Evolutionary conservation across 2,113 vertebrate species (phyloP).

Genomic region (Cochlearius cochlearius): DNA sequence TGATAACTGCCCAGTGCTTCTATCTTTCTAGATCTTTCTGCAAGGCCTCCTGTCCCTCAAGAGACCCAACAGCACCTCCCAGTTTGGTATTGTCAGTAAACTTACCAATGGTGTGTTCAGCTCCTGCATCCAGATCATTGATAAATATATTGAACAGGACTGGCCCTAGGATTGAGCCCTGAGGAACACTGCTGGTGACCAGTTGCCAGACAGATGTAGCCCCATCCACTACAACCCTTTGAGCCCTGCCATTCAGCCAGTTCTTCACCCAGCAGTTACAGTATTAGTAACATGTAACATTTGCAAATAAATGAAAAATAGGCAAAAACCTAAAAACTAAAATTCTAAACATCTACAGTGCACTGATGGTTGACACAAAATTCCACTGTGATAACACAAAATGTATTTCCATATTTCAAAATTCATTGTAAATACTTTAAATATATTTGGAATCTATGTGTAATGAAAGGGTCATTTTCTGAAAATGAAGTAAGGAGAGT

Average conservation of each 20-base stretch:
- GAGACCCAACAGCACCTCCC: background rate
- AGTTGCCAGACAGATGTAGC: background rate
- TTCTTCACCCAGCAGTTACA: background rate
- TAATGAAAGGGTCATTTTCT: background rate
- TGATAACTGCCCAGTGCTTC: background rate
- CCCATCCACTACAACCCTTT: background rate
- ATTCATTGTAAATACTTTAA: background rate
- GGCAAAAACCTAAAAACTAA: background rate
- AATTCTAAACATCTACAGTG: background rate
- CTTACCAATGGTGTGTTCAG: background rate
- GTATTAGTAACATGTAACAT: background rate
- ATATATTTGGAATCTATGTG: background rate
- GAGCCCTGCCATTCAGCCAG: background rate
- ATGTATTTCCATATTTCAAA: background rate
- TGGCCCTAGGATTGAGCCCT: background rate
- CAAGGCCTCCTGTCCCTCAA: background rate
- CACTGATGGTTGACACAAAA: background rate
- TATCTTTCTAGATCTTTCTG: background rate
- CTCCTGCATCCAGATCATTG: background rate
- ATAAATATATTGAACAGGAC: background rate
- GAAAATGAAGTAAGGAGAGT: background rate
- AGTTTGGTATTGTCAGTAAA: background rate
- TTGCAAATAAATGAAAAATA: background rate
- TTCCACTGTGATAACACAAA: background rate
- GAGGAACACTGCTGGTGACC: fast-evolving